Conservation (phyloP, 2,797 vertebrate species). For the Erethizon dorsatum region DNA sequence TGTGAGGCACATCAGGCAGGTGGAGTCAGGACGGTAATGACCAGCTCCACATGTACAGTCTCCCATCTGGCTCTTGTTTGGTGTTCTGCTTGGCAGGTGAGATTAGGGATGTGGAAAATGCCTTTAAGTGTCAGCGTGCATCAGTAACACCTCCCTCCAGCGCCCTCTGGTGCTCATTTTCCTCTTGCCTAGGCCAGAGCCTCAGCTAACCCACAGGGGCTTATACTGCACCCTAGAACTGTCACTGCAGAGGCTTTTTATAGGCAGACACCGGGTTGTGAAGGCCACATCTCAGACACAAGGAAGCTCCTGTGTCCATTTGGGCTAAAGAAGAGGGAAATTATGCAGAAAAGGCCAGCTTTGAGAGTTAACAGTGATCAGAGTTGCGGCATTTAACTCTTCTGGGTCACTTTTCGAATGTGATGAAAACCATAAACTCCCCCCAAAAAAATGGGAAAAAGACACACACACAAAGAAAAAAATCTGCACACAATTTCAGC, state of each 20-base stretch:
- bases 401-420: not conserved
- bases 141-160: not conserved
- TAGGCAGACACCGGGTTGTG: not conserved
- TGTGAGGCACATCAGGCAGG: conserved; percentile 45
- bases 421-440: conserved; percentile 24
- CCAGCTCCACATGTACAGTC: not conserved
- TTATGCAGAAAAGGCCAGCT: not conserved
- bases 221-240: not conserved
- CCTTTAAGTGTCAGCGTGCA: conserved; percentile 36
- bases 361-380: not conserved
- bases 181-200: not conserved
- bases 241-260: not conserved
- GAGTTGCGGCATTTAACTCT: not conserved
- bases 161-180: not conserved
- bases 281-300: not conserved
- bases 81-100: not conserved
- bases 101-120: conserved; percentile 5
- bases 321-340: not conserved
- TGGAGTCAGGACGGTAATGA: not conserved
- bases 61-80: conserved; percentile 30
- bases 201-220: not conserved
- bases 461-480: not conserved
- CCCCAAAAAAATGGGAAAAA: not conserved
- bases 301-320: not conserved
- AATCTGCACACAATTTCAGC: not conserved